These are phyloP conservation scores for Psophia crepitans DNA, from an alignment of 2,113 vertebrate genomes.

Conservation along the genomic window DNA sequence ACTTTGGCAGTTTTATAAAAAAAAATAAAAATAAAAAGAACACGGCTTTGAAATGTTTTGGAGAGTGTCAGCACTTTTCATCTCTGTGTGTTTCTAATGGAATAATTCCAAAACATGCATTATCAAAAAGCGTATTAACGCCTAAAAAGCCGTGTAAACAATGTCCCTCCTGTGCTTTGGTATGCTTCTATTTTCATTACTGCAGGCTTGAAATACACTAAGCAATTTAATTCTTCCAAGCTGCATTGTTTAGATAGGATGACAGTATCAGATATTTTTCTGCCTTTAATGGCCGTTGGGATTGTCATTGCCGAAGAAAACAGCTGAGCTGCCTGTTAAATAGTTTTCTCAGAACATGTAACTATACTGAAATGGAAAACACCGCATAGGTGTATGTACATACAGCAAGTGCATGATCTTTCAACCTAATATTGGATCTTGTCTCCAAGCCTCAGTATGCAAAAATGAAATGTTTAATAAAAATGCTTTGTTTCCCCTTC, in stretches of 20 bases:
- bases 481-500: background rate
- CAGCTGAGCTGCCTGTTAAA: conserved; percentile 51
- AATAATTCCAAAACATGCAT: background rate
- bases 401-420: background rate
- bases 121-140: background rate
- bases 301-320: conserved; percentile 5
- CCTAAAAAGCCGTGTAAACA: background rate
- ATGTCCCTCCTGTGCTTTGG: background rate
- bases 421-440: background rate
- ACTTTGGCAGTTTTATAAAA: background rate
- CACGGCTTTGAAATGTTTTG: background rate
- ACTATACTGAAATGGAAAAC: background rate
- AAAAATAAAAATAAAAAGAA: background rate
- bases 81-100: background rate
- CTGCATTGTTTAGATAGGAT: conserved; percentile 52
- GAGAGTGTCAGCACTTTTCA: background rate
- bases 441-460: background rate
- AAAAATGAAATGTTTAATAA: background rate
- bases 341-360: background rate
- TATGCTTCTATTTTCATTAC: background rate
- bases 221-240: conserved; percentile 34
- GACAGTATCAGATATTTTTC: conserved; percentile 7
- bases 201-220: background rate
- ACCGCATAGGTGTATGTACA: background rate
- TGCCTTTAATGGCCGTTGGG: background rate